phyloP scores from a whole-genome alignment of 2,113 vertebrate genomes.

The Myodes glareolus region DNA sequence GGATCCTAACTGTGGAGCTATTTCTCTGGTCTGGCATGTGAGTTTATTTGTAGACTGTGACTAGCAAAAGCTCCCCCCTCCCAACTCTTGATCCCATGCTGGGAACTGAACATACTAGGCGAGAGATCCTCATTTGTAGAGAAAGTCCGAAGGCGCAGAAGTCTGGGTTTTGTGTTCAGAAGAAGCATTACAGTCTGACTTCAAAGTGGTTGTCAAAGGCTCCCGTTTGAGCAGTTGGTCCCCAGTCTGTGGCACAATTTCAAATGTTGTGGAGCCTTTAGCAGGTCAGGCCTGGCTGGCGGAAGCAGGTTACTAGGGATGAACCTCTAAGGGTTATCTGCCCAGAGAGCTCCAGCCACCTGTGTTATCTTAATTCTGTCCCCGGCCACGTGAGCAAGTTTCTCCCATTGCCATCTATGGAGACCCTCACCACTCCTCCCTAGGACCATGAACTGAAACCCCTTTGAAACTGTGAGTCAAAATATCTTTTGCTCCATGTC shows the following conservation, averaged over 20 bases:
- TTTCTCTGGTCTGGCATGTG: not conserved
- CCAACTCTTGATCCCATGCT: not conserved
- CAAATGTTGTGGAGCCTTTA: not conserved
- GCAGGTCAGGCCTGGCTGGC: not conserved
- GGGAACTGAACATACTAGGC: not conserved
- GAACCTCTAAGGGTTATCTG: not conserved
- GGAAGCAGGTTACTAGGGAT: not conserved
- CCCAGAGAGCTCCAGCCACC: not conserved
- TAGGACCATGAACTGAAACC: not conserved
- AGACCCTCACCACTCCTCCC: not conserved
- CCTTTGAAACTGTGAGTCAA: not conserved
- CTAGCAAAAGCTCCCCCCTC: not conserved
- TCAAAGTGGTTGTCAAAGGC: not conserved
- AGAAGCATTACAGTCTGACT: not conserved
- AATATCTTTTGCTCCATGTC: not conserved
- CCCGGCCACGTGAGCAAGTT: not conserved
- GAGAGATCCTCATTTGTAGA: not conserved
- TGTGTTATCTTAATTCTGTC: not conserved
- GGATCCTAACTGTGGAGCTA: not conserved
- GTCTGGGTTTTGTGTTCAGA: not conserved
- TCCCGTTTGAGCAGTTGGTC: not conserved
- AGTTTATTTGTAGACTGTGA: not conserved
- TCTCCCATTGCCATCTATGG: not conserved
- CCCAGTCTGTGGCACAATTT: not conserved
- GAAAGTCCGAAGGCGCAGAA: not conserved